Base-by-base conservation (phyloP, 2,888 invertebrate genomes). In the Folsomia candida region DNA sequence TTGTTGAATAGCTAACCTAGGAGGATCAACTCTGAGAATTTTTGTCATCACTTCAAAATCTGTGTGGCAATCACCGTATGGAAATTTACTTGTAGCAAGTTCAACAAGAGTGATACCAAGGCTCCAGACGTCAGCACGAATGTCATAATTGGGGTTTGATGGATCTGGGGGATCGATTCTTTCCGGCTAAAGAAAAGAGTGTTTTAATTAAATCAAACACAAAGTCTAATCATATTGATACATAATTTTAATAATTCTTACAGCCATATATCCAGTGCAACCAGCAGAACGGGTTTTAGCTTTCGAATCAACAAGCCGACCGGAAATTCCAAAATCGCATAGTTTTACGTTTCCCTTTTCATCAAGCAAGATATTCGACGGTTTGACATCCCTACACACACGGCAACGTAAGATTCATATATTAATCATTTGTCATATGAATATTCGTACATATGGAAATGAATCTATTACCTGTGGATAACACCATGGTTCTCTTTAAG, bases 321-420 rank as follows among this genome's bases (percentile, higher is more conserved):
- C 99, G 83, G 97, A 97, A 83, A 99, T 99, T 79, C 99, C 99
- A 86, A 99, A 99, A 88, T 99, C 99, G 86, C 99, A 99, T 47
- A 99, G 86, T 28, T 99, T 99, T 9, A 99, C 93, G 81, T 92
- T 92, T 24, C 98, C 98, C 82, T 89, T 90, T 84, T 93, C 92
- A 84, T 98, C 97, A 79, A 99, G 87, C 77, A 99, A 87, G 80
- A 99, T 99, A 86, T 99, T 99, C 81, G 97, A 97, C 62, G 99
- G 99, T 84, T 98, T 98, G 67, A 98, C 95, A 86, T 98, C 97
- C 83, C 97, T 64, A 18, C 4, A 25, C 18, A 28, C 47, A 18
- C 18, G 9, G 18, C 18, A 18, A 47, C 18, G 18, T 47, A 11
- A 47, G 9, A 47, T 47, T 47, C n/a, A 47, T 47, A 47, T 47